These are phyloP conservation scores for Carassius gibelio DNA, from an alignment of 2,113 vertebrate species.

Conservation along the genomic window DNA sequence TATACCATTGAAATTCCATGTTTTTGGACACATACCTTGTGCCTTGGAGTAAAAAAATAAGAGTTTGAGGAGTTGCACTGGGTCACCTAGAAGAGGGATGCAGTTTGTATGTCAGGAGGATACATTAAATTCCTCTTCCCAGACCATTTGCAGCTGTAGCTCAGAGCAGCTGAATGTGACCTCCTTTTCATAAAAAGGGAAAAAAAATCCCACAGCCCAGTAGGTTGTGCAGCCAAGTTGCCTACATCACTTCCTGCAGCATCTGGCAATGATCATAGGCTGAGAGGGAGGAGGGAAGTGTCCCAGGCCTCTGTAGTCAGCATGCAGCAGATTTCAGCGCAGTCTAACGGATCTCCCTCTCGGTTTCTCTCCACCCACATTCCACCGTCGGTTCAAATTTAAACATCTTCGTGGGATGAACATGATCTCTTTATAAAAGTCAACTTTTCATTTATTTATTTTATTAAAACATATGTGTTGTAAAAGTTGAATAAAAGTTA, in stretches of 20 bases:
- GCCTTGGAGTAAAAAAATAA: background rate
- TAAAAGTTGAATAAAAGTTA: background rate
- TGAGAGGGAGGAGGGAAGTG: slow-evolving; percentile 44
- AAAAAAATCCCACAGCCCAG: slow-evolving; percentile 59
- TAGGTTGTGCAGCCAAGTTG: slow-evolving; percentile 66
- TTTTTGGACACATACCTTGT: background rate
- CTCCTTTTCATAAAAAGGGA: slow-evolving; percentile 69
- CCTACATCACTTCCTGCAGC: slow-evolving; percentile 74
- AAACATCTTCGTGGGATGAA: slow-evolving; percentile 5
- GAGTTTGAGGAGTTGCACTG: background rate
- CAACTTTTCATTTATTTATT: background rate
- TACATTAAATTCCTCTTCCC: slow-evolving; percentile 50
- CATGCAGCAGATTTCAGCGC: slow-evolving; percentile 50
- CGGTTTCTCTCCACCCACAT: slow-evolving; percentile 26
- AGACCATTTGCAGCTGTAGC: slow-evolving; percentile 60
- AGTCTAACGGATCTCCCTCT: slow-evolving; percentile 37
- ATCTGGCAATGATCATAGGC: slow-evolving; percentile 76
- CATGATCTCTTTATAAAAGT: background rate
- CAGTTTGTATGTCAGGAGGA: slow-evolving; percentile 46
- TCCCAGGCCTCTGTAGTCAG: slow-evolving; percentile 33
- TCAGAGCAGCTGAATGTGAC: slow-evolving; percentile 65
- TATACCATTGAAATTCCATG: background rate
- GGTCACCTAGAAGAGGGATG: slow-evolving; percentile 13
- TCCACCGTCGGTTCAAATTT: slow-evolving; percentile 45
- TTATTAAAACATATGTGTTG: slow-evolving; percentile 36